phyloP scores from a whole-genome alignment of 2,797 vertebrate species.

The Pyrocephalus nanus region DNA sequence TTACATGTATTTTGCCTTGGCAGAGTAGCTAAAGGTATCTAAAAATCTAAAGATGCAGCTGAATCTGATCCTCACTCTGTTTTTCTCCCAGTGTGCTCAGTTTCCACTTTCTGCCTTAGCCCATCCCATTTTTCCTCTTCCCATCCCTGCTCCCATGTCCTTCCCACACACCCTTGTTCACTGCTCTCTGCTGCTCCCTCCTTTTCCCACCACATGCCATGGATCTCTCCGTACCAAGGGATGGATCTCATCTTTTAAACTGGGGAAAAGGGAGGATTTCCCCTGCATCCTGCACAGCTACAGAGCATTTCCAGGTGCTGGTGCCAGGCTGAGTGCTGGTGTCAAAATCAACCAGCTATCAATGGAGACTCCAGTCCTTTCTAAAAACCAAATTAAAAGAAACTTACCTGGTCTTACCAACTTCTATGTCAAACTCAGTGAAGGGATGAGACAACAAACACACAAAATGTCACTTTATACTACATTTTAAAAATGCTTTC shows the following conservation, averaged over 20 bases:
- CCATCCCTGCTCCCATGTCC: neutral
- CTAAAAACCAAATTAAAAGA: neutral
- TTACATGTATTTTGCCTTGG: neutral
- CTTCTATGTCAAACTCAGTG: neutral
- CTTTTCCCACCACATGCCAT: neutral
- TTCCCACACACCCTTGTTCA: neutral
- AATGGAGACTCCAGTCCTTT: neutral
- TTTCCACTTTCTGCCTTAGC: neutral
- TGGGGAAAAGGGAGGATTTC: neutral
- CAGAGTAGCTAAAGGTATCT: neutral
- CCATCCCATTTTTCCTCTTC: neutral
- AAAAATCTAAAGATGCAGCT: neutral
- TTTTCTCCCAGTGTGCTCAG: neutral
- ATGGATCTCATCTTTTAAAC: neutral
- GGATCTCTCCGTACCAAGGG: neutral
- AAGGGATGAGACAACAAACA: neutral
- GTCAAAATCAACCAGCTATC: neutral
- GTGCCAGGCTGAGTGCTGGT: neutral
- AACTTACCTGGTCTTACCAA: neutral
- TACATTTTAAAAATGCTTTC: accelerated
- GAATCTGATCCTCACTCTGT: neutral
- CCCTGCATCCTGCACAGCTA: neutral
- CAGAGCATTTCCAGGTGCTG: neutral
- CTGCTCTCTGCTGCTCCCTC: neutral
- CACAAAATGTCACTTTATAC: neutral